A percentile compares a stretch with the other conserved stretches of the same genome.
Conservation (phyloP, 2,113 vertebrate genomes). For the Ciconia maguari region DNA sequence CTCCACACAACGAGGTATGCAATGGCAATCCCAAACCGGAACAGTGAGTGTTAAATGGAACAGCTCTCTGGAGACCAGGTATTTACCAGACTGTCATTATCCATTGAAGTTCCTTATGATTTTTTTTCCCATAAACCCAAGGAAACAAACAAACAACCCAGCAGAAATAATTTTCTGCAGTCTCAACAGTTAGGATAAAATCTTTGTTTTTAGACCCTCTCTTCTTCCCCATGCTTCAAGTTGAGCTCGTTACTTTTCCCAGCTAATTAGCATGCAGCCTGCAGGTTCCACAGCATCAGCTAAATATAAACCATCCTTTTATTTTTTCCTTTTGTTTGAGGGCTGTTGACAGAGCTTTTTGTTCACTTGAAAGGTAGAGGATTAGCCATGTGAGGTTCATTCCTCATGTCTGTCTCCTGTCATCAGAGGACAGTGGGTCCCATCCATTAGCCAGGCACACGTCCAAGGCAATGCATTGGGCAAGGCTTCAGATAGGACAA, state of each 20-base stretch:
- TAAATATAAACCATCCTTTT: conserved; percentile 63
- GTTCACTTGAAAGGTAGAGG: conserved; percentile 56
- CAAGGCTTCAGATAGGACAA: neutral
- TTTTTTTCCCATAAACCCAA: neutral
- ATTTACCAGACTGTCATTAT: neutral
- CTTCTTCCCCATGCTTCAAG: neutral
- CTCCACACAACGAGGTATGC: neutral
- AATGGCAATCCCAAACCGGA: neutral
- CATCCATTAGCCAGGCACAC: neutral
- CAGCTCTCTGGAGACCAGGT: neutral
- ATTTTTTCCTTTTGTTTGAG: conserved; percentile 51
- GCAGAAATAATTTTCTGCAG: conserved; percentile 1
- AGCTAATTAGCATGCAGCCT: conserved; percentile 53
- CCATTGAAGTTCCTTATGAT: neutral
- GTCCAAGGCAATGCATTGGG: neutral
- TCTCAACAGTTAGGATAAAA: conserved; percentile 27
- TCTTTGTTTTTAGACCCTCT: neutral
- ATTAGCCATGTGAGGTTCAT: conserved; percentile 53
- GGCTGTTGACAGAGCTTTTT: conserved; percentile 55
- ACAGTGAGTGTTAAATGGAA: neutral
- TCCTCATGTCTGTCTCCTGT: conserved; percentile 23
- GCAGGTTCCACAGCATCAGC: conserved; percentile 29
- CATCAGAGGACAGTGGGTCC: neutral
- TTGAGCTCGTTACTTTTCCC: neutral
- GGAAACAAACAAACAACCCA: conserved; percentile 13